Evolutionary conservation across 2,797 vertebrate species (phyloP).

Genomic region (Bradypodion pumilum): DNA sequence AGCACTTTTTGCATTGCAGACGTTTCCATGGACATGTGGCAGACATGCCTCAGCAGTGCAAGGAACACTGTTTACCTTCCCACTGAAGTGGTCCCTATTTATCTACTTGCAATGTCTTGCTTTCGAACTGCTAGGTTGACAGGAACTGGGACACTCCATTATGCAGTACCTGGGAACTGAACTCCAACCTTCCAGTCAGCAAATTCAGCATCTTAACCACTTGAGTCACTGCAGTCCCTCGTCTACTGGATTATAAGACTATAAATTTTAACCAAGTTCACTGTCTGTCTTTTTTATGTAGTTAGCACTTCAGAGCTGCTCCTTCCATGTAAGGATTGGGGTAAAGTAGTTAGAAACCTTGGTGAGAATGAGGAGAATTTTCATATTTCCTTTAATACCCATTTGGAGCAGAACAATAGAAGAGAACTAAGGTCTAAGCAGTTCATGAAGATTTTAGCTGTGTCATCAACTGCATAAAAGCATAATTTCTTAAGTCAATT

Average conservation of each 20-base stretch:
- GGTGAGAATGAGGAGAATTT: constrained; percentile 18
- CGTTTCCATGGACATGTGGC: no score
- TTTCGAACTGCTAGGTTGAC: no score
- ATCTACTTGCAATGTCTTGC: no score
- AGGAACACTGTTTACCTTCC: no score
- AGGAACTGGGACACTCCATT: no score
- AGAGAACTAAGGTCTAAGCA: constrained; percentile 12
- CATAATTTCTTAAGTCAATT: constrained; percentile 12
- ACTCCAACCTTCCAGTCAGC: no score
- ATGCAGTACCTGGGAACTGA: no score
- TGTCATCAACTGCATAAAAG: accelerated
- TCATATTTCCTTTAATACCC: constrained; percentile 9
- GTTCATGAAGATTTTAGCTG: constrained; percentile 21
- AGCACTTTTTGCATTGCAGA: no score
- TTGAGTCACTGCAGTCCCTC: no score
- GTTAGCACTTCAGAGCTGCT: not conserved
- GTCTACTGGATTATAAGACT: not conserved
- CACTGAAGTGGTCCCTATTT: no score
- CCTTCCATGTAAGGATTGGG: not conserved
- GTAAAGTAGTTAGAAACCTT: not conserved
- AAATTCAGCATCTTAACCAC: no score
- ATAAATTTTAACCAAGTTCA: not conserved
- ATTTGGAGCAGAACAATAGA: constrained; percentile 5
- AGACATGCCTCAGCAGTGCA: no score
- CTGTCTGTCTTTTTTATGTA: not conserved